Conservation (phyloP, 2,888 invertebrate species). For the Cheilosia impressa region DNA sequence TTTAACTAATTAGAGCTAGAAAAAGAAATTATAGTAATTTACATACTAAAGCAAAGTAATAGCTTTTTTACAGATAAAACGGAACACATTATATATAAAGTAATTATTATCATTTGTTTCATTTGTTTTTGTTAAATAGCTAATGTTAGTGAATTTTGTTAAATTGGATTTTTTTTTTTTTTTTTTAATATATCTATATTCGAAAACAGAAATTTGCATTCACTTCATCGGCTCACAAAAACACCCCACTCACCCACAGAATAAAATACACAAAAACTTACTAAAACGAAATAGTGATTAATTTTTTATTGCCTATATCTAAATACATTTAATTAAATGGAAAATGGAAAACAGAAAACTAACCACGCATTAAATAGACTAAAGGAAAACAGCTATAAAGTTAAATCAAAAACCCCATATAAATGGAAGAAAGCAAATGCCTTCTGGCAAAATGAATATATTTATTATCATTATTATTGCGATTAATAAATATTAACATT, state of each 20-base stretch:
- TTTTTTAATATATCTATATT: constrained; percentile 19
- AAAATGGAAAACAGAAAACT: background rate
- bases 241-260: constrained; percentile 21
- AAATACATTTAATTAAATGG: background rate
- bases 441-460: constrained; percentile 39
- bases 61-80: constrained; percentile 68
- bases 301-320: constrained; percentile 6
- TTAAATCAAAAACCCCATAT: constrained; percentile 15
- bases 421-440: constrained; percentile 32
- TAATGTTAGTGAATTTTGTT: constrained; percentile 44
- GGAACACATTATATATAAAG: constrained; percentile 9
- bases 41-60: constrained; percentile 63
- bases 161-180: constrained; percentile 5
- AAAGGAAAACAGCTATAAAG: constrained; percentile 25
- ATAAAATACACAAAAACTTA: constrained; percentile 22
- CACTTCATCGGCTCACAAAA: constrained; percentile 30
- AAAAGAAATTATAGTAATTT: constrained; percentile 32
- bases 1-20: constrained; percentile 13
- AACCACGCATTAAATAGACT: constrained; percentile 53
- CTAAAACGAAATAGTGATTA: constrained; percentile 8
- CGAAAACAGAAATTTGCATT: constrained; percentile 19
- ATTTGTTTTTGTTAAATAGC: constrained; percentile 47
- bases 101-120: constrained; percentile 2
- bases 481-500: constrained; percentile 38
- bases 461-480: constrained; percentile 52